Conservation (phyloP, 2,113 vertebrate genomes). For the Lutjanus erythropterus region DNA sequence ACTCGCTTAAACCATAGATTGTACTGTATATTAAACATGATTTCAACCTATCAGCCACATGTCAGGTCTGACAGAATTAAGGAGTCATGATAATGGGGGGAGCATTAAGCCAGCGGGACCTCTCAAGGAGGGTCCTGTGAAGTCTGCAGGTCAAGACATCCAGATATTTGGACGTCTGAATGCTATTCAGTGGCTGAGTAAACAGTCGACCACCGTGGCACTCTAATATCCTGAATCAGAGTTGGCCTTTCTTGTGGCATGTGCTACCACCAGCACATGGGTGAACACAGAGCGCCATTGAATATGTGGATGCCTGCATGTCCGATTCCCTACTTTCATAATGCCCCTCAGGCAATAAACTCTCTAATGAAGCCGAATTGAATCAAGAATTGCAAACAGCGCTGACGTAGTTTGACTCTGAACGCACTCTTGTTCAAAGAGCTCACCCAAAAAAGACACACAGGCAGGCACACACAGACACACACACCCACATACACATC, state of each 20-base stretch:
- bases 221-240: slow-evolving; percentile 12
- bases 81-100: neutral
- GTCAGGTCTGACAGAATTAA: neutral
- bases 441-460: neutral
- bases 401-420: slow-evolving; percentile 47
- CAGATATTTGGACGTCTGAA: neutral
- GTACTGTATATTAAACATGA: too few species aligned
- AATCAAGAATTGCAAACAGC: slow-evolving; percentile 51
- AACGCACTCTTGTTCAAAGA: slow-evolving; percentile 45
- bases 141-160: neutral
- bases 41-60: too few species aligned
- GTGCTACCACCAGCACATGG: slow-evolving; percentile 39
- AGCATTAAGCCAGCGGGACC: neutral
- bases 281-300: slow-evolving; percentile 45
- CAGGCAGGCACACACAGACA: neutral
- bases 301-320: slow-evolving; percentile 41
- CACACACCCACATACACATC: slow-evolving; percentile 1
- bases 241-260: slow-evolving; percentile 44
- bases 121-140: neutral
- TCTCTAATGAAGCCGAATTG: slow-evolving; percentile 52
- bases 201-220: slow-evolving; percentile 22
- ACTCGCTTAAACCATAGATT: too few species aligned
- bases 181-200: neutral
- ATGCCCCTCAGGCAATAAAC: slow-evolving; percentile 40
- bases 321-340: slow-evolving; percentile 31